Evolutionary conservation across 2,888 invertebrate species (phyloP).

Genomic region (Penaeus monodon): DNA sequence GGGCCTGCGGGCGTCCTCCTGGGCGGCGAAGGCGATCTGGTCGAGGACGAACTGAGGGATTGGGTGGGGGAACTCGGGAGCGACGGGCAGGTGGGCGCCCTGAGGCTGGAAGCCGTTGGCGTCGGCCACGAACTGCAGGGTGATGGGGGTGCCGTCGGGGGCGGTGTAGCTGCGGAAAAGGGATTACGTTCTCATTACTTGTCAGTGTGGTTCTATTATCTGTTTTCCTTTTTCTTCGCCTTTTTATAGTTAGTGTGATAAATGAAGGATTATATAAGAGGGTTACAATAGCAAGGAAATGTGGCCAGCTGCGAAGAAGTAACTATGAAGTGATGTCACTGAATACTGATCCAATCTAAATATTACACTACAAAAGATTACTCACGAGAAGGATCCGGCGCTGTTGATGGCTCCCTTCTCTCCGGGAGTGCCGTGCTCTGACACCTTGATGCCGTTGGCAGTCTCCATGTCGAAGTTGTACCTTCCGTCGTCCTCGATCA

Average conservation of each 20-base stretch:
- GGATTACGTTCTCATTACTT: no score
- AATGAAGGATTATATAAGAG: no score
- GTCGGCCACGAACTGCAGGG: slow-evolving; percentile 26
- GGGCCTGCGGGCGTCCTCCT: slow-evolving; percentile 28
- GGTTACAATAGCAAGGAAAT: no score
- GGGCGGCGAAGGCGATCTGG: slow-evolving; percentile 44
- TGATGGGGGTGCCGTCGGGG: slow-evolving; percentile 34
- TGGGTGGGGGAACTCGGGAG: slow-evolving; percentile 46
- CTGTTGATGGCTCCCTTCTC: slow-evolving; percentile 39
- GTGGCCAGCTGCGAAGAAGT: no score
- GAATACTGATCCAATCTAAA: no score
- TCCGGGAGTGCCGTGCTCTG: slow-evolving; percentile 41
- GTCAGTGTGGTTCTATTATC: no score
- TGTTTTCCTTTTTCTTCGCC: no score
- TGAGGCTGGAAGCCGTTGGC: slow-evolving; percentile 38
- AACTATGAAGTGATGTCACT: no score
- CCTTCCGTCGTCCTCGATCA: slow-evolving; percentile 33
- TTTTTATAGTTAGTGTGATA: no score
- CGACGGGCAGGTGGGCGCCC: slow-evolving; percentile 29
- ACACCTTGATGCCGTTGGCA: slow-evolving; percentile 50
- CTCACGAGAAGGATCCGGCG: slow-evolving; percentile 52
- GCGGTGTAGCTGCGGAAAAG: slow-evolving; percentile 34
- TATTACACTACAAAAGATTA: neutral
- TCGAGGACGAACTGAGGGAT: slow-evolving; percentile 48
- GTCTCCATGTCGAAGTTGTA: slow-evolving; percentile 54